A percentile compares a stretch with the other conserved stretches of the same genome.
Evolutionary conservation across 2,888 invertebrate species (phyloP).

Genomic region (Lumbricus terrestris): DNA sequence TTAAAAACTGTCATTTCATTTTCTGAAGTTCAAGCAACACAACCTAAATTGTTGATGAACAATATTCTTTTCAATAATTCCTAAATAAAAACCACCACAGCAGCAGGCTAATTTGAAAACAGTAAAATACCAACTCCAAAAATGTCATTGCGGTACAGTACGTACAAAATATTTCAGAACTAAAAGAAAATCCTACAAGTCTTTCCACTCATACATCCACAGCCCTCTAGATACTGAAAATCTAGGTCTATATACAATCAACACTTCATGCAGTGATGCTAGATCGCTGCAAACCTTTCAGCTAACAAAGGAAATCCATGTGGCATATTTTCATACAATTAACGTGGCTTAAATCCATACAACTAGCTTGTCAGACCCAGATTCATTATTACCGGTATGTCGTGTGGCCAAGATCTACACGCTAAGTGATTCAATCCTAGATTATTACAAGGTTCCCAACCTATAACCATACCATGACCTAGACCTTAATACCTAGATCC

Average conservation of each 20-base stretch:
- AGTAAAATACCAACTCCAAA: neutral
- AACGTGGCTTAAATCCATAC: neutral
- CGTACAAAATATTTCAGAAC: neutral
- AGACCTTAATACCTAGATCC: neutral
- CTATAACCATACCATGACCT: neutral
- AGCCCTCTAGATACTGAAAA: neutral
- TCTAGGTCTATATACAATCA: neutral
- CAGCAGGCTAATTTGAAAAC: neutral
- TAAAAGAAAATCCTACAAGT: neutral
- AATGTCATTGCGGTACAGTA: too few species aligned
- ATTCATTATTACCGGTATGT: neutral
- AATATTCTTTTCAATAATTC: neutral
- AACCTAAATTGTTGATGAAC: neutral
- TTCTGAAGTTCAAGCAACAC: neutral
- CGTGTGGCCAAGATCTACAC: neutral
- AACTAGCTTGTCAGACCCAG: neutral
- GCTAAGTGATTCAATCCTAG: too few species aligned
- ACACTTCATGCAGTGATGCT: neutral
- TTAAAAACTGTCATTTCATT: neutral
- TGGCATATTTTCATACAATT: neutral
- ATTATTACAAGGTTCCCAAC: too few species aligned
- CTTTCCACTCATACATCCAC: neutral
- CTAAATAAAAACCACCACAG: neutral
- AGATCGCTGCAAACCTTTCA: too few species aligned
- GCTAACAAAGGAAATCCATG: neutral